Evolutionary conservation across 2,113 vertebrate genomes (phyloP).

Genomic region (Rhabdomys dilectus): DNA sequence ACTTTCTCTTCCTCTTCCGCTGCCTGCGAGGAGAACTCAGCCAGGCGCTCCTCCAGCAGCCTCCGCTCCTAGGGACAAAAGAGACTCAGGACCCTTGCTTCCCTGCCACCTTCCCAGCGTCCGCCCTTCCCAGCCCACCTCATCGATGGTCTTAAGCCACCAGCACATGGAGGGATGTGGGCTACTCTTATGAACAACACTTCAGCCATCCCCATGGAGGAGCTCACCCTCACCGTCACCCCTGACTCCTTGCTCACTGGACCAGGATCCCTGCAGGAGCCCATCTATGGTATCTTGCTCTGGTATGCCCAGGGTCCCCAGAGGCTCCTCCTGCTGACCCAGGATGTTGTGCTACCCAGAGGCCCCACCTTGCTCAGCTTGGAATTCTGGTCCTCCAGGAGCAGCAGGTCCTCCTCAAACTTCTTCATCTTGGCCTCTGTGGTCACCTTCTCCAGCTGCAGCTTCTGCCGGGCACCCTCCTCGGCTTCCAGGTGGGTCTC

Average conservation of each 20-base stretch:
- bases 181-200: neutral
- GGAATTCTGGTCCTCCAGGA: constrained; percentile 91
- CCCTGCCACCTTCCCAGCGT: accelerated
- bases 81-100: neutral
- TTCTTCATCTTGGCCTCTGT: constrained; percentile 93
- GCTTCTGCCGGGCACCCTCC: constrained; percentile 93
- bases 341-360: neutral
- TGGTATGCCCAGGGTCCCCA: neutral
- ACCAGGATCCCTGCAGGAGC: neutral
- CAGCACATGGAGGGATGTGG: neutral
- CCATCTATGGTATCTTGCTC: constrained; percentile 83
- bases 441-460: constrained; percentile 94
- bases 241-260: neutral
- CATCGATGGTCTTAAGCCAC: neutral
- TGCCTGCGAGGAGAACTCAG: constrained; percentile 91
- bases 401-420: constrained; percentile 89
- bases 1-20: constrained; percentile 95
- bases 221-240: neutral
- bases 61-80: constrained; percentile 89
- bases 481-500: constrained; percentile 95
- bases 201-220: neutral
- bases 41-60: constrained; percentile 92
- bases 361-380: constrained; percentile 89
- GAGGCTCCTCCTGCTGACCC: neutral
- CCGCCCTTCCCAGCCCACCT: neutral